Evolutionary conservation across 2,113 vertebrate species (phyloP).

Genomic region (Oryzias javanicus): DNA sequence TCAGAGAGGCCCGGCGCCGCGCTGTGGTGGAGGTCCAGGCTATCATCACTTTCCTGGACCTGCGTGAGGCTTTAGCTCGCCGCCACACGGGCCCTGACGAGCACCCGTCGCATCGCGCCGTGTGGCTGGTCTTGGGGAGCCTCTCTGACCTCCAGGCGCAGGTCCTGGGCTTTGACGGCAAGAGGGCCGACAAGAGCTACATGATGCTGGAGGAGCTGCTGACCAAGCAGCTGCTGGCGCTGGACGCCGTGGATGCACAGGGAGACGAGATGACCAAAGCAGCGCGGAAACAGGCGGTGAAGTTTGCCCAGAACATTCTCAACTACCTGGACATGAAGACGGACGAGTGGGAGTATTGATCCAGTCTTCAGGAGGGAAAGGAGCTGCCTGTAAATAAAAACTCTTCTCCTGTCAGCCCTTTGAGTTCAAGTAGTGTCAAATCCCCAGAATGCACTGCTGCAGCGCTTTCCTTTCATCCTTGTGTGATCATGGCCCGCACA

Average conservation of each 20-base stretch:
- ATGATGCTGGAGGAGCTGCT: conserved; percentile 93
- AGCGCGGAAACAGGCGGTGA: conserved; percentile 93
- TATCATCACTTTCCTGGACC: conserved; percentile 88
- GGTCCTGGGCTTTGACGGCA: conserved; percentile 90
- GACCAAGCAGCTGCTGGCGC: conserved; percentile 91
- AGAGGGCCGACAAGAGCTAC: conserved; percentile 92
- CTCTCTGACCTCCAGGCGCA: conserved; percentile 90
- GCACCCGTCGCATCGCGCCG: conserved; percentile 80
- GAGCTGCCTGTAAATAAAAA: conserved; percentile 46
- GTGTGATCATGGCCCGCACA: conserved; percentile 43
- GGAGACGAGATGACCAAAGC: conserved; percentile 87
- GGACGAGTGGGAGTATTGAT: conserved; percentile 93
- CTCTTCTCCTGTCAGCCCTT: conserved; percentile 37
- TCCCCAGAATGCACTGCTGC: conserved; percentile 70
- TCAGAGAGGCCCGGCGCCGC: conserved; percentile 91
- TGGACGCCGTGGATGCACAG: conserved; percentile 93
- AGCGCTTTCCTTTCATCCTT: conserved; percentile 50
- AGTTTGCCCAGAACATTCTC: conserved; percentile 95
- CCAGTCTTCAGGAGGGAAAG: conserved; percentile 4
- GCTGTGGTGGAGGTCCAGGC: conserved; percentile 92
- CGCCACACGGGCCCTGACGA: conserved; percentile 77
- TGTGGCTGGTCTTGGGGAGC: conserved; percentile 88
- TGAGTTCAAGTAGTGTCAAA: conserved; percentile 56
- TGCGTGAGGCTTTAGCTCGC: conserved; percentile 84
- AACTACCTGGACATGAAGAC: conserved; percentile 97